A percentile compares a stretch with the other conserved stretches of the same genome.
These are phyloP conservation scores for Drosophila lutescens DNA, from an alignment of 2,888 invertebrate species.

Conservation along the genomic window DNA sequence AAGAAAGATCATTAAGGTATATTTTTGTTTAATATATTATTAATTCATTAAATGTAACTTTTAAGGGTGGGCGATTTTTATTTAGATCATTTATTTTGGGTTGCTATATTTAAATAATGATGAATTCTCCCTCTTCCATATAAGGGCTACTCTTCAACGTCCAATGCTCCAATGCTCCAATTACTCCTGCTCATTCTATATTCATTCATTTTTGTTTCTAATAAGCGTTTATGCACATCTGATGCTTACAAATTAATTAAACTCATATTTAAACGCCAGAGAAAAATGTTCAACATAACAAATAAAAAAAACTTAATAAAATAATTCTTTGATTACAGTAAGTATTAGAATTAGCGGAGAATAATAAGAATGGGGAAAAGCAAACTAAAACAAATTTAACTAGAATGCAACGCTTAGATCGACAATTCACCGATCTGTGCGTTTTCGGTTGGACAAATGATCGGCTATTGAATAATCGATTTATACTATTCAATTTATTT, in stretches of 20 bases:
- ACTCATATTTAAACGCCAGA: slow-evolving; percentile 50
- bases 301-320: slow-evolving; percentile 53
- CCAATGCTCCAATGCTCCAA: not conserved
- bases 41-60: slow-evolving; percentile 50
- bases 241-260: slow-evolving; percentile 51
- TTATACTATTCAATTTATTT: slow-evolving; percentile 65
- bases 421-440: slow-evolving; percentile 21
- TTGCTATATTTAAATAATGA: slow-evolving; percentile 33
- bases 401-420: slow-evolving; percentile 35
- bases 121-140: slow-evolving; percentile 2
- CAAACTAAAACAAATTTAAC: slow-evolving; percentile 42
- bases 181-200: slow-evolving; percentile 11
- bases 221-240: slow-evolving; percentile 62
- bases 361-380: slow-evolving; percentile 10
- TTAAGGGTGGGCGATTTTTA: slow-evolving; percentile 70
- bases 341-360: slow-evolving; percentile 26
- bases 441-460: slow-evolving; percentile 4
- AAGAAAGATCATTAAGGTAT: slow-evolving; percentile 42
- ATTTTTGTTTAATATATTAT: slow-evolving; percentile 49
- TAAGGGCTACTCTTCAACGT: slow-evolving; percentile 3
- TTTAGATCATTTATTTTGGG: slow-evolving; percentile 34
- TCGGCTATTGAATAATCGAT: slow-evolving; percentile 16
- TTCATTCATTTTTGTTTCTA: slow-evolving; percentile 27
- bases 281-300: slow-evolving; percentile 59
- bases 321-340: slow-evolving; percentile 40